A percentile compares a stretch with the other conserved stretches of the same genome.
These are phyloP conservation scores for Aptenodytes forsteri DNA, from an alignment of 2,113 vertebrate species.

Conservation along the genomic window DNA sequence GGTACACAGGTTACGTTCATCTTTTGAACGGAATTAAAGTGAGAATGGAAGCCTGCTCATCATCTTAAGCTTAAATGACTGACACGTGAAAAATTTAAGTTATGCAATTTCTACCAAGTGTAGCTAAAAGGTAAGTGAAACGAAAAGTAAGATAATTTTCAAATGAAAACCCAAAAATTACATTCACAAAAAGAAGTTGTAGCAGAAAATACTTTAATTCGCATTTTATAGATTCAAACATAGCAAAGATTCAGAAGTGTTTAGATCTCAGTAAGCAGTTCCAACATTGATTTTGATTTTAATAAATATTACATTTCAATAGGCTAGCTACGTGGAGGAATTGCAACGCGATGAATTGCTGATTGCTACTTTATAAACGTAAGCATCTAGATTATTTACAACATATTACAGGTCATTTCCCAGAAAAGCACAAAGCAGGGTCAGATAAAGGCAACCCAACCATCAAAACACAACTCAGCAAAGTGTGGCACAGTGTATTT, in stretches of 20 bases:
- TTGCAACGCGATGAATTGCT: not conserved
- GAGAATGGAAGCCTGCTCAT: not conserved
- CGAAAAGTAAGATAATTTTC: not conserved
- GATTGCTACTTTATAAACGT: slow-evolving; percentile 27
- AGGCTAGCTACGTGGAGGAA: not conserved
- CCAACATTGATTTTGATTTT: not conserved
- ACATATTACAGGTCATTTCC: slow-evolving; percentile 34
- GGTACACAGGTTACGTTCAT: not conserved
- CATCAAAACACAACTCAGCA: not conserved
- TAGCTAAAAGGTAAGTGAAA: not conserved
- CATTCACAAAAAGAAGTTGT: not conserved
- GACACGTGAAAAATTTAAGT: not conserved
- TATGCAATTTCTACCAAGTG: not conserved
- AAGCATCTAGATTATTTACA: slow-evolving; percentile 55
- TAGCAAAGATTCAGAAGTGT: slow-evolving; percentile 50
- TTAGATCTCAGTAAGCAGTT: slow-evolving; percentile 21
- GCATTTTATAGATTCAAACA: slow-evolving; percentile 39
- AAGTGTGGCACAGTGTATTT: slow-evolving; percentile 28
- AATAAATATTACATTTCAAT: slow-evolving; percentile 53
- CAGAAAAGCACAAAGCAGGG: slow-evolving; percentile 27
- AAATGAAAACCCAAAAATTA: not conserved
- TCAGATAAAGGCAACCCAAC: slow-evolving; percentile 16
- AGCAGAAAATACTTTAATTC: slow-evolving; percentile 72
- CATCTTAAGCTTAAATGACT: not conserved
- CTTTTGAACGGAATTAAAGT: not conserved